Evolutionary conservation across 2,113 vertebrate species (phyloP), one percentile per base, ranked within the genome.

Genomic region (Cebidichthys violaceus): DNA sequence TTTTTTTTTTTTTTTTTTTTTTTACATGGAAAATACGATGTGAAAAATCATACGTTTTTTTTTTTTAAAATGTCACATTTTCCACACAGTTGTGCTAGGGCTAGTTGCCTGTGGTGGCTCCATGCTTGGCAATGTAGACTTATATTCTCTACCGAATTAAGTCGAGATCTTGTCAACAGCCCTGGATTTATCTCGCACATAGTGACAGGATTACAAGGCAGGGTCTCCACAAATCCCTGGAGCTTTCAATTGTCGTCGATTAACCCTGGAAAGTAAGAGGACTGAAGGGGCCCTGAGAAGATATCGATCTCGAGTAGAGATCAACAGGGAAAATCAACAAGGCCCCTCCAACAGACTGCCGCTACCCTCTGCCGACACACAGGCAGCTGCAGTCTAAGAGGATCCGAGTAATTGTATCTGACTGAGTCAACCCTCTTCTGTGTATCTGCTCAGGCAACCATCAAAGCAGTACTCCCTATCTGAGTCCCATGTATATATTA

Each of bases 81-180:
- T 62, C 60, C 24, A 27, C 22, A 33, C 18, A 60, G 22, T 65
- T 77, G 60, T 67, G 14, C 55, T 20, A 6, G 33, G 45, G 6
- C 3, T 0, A 47, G n/a, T 41, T 31, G 41, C 68, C 59, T 67
- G 29, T 74, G 52, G 60, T 67, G 22, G 8, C 54, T 74, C 68
- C 41, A 39, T 74, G 66, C 35, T 57, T 70, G 41, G 45, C 37
- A 81, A 91, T 29, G 35, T 37, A 39, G 70, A 70, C 31, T 60
- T 79, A 81, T 81, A 87, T 84, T 90, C 71, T 75, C 60, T 22
- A 55, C 52, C 84, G 86, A 87, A 86, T 91, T 87, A 90, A 90
- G 64, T 81, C 18, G 64, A 86, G 78, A 90, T 90, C 75, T 80
- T 83, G 59, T 88, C 75, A 82, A 78, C 87, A 82, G 64, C 39